Evolutionary conservation across 37 sponge, comb jelly and placozoan species (phyloP).

Genomic region (Axinella damicornis): DNA sequence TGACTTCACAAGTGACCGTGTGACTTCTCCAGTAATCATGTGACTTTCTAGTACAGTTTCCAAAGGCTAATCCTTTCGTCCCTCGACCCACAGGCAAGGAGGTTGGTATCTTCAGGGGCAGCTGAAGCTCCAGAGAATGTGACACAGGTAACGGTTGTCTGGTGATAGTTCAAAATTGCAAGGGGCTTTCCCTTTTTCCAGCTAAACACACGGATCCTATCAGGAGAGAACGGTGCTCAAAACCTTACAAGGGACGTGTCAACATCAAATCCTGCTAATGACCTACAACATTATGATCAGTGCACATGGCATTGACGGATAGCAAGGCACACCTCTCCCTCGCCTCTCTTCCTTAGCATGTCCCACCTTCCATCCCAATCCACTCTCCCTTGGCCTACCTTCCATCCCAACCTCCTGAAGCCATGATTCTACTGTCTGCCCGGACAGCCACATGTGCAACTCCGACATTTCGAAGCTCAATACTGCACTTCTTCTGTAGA

Average conservation of each 20-base stretch:
- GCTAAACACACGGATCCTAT: constrained; percentile 74
- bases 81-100: constrained; percentile 74
- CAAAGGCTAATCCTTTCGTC: constrained; percentile 77
- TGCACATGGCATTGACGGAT: no score
- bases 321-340: not conserved
- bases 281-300: no score
- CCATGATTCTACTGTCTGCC: constrained; percentile 67
- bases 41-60: constrained; percentile 69
- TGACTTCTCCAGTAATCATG: no score
- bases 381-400: no score
- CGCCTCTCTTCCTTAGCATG: not conserved
- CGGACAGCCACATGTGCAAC: constrained; percentile 58
- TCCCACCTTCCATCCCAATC: not conserved
- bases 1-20: no score
- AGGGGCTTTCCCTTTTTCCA: constrained; percentile 79
- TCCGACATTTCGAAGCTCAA: constrained; percentile 64
- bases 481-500: constrained; percentile 46
- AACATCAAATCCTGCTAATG: no score
- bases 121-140: constrained; percentile 29
- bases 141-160: constrained; percentile 32
- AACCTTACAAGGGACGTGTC: no score
- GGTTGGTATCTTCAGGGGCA: constrained; percentile 27
- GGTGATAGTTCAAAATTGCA: constrained; percentile 79
- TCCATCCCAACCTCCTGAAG: constrained; percentile 84
- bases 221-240: no score